Base-by-base conservation (phyloP, 2,113 vertebrate species). In the Panthera tigris region DNA sequence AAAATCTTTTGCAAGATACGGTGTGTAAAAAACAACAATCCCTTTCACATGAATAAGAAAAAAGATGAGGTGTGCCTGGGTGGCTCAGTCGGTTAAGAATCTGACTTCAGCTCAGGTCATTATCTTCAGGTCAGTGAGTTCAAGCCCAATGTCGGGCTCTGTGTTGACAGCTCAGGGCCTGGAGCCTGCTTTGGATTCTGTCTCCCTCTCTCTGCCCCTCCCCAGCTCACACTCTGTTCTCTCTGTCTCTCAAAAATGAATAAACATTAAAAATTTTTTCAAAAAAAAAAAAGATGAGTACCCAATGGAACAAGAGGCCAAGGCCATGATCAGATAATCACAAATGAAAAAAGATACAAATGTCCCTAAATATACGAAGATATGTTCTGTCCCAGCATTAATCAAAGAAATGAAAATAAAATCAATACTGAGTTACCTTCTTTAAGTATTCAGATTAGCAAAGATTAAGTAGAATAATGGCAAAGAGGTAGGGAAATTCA, bases 401-500 rank as follows among this genome's bases (percentile, higher is more conserved):
- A 82, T 76, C 33, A 94, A 92, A 76, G 45, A 82, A 88, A 88
- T n/a, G 16, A 82, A 92, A 91, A 88, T 76, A 41, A 91, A 68
- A 91, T 88, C 50, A 76, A 92, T 61, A 88, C 73, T 39, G 68
- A 74, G 33, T 69, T 76, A 66, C 19, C 25, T 48, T 48, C 61
- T 91, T 61, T 50, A 55, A 50, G 71, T 41, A 52, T 50, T 84
- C 13, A 23, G 23, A 66, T 33, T 50, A 33, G 66, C 82, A 87
- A 74, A 86, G 55, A 87, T 74, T 85, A 81, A 87, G 55, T 48
- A 39, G 21, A 94, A 81, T 91, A 48, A 85, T 66, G 85, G 31
- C 66, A 87, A 87, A 74, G 23, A 39, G 55, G 36, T 15, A 52
- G 10, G 66, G 27, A 81, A 76, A 48, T 57, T 74, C 0, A 15